Base-by-base conservation (phyloP, 2,888 invertebrate species). In the Dascillus cervinus region DNA sequence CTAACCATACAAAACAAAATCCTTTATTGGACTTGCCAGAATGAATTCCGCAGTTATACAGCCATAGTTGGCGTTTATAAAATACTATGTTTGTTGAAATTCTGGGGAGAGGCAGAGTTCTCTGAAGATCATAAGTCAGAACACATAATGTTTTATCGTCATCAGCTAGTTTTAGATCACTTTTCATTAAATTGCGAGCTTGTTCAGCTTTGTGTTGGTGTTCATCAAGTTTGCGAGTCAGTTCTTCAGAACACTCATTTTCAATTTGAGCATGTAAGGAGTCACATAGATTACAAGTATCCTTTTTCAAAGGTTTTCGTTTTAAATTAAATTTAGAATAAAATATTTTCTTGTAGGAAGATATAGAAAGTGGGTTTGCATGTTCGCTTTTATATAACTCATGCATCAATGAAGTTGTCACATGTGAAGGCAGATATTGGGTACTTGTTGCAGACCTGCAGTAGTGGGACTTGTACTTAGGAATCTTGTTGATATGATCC, bases 1-100 rank as follows among this genome's bases (percentile, higher is more conserved):
- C 52, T 11, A 41, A 34, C 49, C 53, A 53, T 3, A 37, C 23
- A 32, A 44, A 47, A 35, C 39, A 37, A 19, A 20, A 32, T 6
- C 34, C 30, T 30, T 28, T 8, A 23, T 30, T 11, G 32, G 13
- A 13, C 23, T 41, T 42, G 5, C 37, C 41, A 13, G 32, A 26
- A 21, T 48, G 45, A 13, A 53, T 34, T 4, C 48, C 47, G 9
- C 19, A 28, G 29, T 50, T 52, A 25, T 50, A 53, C 3, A 50
- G 22, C 42, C 50, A 51, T n/a, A 54, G 34, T 26, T 49, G 51
- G n/a, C 53, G 21, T 32, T 52, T 52, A 29, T 53, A 52, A 29
- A 39, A 50, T 5, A 49, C 32, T 6, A 49, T 35, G 23, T 40
- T 45, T 12, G 45, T 47, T 4, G 48, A 45, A 11, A 53, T 49